Evolutionary conservation across 2,888 invertebrate species (phyloP), one percentile per base, ranked within the genome.

Genomic region (Parthenolecanium corni): DNA sequence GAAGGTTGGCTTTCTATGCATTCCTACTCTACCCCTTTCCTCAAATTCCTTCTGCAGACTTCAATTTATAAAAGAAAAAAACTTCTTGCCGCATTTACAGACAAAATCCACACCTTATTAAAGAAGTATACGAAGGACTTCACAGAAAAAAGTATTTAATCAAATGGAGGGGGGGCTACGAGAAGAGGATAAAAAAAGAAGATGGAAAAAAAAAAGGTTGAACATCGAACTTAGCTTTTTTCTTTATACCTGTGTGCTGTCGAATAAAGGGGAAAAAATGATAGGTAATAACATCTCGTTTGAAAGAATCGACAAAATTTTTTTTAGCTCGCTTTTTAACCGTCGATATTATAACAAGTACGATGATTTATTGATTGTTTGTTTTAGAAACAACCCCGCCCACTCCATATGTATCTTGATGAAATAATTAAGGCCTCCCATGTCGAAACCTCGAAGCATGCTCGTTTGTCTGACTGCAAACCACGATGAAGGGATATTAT

Each of bases 341-440:
- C 49, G n/a, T 61, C 61, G 61, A 61, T 61, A 61, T 61, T 61
- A 61, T 61, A 61, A 61, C 61, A 51, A 61, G 61, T 61, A 49
- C 51, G 61, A 61, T 61, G 61, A 61, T 61, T 61, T 61, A 61
- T 61, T 61, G 61, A 61, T 61, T 61, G 61, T 61, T 61, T 61
- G 61, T 61, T 61, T 61, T 61, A 40, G 9, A 61, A 61, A 61
- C 14, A 31, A 36, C 54, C 65, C 63, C 66, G 65, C 66, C 66
- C 65, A 65, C 63, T 66, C 65, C 58, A 62, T 64, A 56, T 63
- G 64, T 65, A 65, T 64, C 64, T 65, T 66, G 65, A 65, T 65
- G 65, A 64, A 64, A 65, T 65, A 66, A 63, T 64, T 64, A 65
- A 65, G 53, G 53, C 70, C 70, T 71, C 71, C 70, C 69, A 69